Base-by-base conservation (phyloP, 2,113 vertebrate genomes). In the Antigone vipio region DNA sequence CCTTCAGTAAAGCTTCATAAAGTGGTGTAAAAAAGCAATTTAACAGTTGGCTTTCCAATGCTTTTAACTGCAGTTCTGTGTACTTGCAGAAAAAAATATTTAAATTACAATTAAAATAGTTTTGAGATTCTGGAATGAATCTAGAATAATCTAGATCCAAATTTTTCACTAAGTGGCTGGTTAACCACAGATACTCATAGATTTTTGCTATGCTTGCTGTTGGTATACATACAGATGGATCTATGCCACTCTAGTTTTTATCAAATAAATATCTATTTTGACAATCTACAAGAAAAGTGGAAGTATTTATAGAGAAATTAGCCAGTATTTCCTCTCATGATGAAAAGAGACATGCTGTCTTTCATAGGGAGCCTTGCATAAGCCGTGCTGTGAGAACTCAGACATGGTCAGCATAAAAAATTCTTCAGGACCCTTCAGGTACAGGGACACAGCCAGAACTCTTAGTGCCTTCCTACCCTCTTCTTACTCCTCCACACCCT, bases 401-500 rank as follows among this genome's bases (percentile, higher is more conserved):
- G 47, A 75, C 27, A 67, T 16, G 63, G 79, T 58, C 80, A 88
- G 59, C 42, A 21, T 53, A 67, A 74, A 75, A 73, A 67, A 44
- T 45, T 72, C 58, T 45, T 82, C 15, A 40, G 27, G 62, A 95
- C 42, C 15, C 12, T 81, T 85, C 38, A 44, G 58, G 66, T 63
- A 50, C 71, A 75, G 56, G 69, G 49, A 52, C 5, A 6, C 32
- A 53, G 66, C 24, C n/a, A 75, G 82, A 80, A 86, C 73, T 14
- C 35, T 67, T 9, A 16, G 38, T 75, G 58, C 63, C 62, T 80
- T 91, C 50, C 63, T 45, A 58, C 7, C 26, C 45, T 73, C 56
- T 44, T 78, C 64, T 94, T 83, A 98, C n/a, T 98, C 97, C 50
- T 98, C 97, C 19, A 97, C 85, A 23, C 55, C 80, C 63, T 97